These are phyloP conservation scores for Brachionus rubens DNA, from an alignment of 1,140 invertebrate species.

Conservation along the genomic window DNA sequence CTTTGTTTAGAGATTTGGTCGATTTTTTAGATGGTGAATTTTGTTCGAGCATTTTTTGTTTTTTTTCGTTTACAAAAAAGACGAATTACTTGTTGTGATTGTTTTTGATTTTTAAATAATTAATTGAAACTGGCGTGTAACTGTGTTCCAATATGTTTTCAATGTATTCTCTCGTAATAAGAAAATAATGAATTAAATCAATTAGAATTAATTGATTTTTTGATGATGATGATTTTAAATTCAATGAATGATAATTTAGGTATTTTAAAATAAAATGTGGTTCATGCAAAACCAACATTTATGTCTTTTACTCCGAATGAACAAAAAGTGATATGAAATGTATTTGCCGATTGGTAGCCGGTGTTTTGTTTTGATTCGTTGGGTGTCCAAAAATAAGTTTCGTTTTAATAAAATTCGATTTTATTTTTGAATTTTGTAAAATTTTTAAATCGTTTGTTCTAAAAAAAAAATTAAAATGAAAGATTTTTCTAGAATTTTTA, in stretches of 20 bases:
- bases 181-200: slow-evolving; percentile 23
- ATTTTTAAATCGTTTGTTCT: no score
- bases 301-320: no score
- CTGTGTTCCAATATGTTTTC: not conserved
- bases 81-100: slow-evolving; percentile 34
- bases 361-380: no score
- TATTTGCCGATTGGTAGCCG: no score
- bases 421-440: no score
- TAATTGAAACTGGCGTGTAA: not conserved
- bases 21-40: not conserved
- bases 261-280: slow-evolving; percentile 15
- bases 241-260: not conserved
- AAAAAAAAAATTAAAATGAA: no score
- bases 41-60: not conserved
- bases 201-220: slow-evolving; percentile 42
- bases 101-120: slow-evolving; percentile 3
- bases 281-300: slow-evolving; percentile 43
- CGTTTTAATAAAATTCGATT: no score
- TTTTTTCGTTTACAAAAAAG: no score
- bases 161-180: not conserved
- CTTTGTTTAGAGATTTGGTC: not conserved
- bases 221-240: not conserved
- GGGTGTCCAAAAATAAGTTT: no score
- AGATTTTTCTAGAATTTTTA: no score
- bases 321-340: no score